Evolutionary conservation across 1,140 invertebrate genomes (phyloP), one percentile per base, ranked within the genome.

Genomic region (Sminthurinus signatus): DNA sequence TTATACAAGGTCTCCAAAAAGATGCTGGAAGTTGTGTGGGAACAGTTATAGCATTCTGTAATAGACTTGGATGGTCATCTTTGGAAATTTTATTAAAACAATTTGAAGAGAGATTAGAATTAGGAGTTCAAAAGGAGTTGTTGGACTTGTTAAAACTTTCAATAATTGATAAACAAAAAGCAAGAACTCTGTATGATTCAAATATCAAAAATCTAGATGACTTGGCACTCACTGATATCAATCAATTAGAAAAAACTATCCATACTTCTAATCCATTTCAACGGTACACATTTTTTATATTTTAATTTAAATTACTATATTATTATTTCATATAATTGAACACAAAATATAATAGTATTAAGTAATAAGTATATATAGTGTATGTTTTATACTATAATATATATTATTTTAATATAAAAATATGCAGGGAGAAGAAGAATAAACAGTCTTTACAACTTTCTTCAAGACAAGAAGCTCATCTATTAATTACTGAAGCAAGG

Each of bases 21-120:
- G 86, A 88, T 52, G 87, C 94, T n/a, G 86, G 94, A 29, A 95
- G 93, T 28, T 97, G 97, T 85, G 92, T 96, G 56, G 94, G 93
- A 85, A 93, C 93, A 88, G 87, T 96, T 0, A 93, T 91, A 1
- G 85, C 88, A 23, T 96, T 97, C 79, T 95, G 93, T 79, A 84
- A 84, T 71, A 85, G 92, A 52, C 77, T 99, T n/a, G 89, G 93
- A 2, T 99, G 95, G 95, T 83, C 83, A 58, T 93, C 87, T 73
- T 80, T 99, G 60, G 89, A 96, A 76, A 78, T 95, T 31, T 78
- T 99, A 2, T 82, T 99, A 15, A 85, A 86, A 4, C 89, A 96
- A 77, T 98, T 98, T 78, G 91, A 96, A 80, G 85, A 88, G 69
- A 84, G 96, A 19, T 80, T 99, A 25, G 89, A 92, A 70, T 98